Evolutionary conservation across 1,140 invertebrate species (phyloP), one percentile per base, ranked within the genome.

Genomic region (Drosophila ambigua): DNA sequence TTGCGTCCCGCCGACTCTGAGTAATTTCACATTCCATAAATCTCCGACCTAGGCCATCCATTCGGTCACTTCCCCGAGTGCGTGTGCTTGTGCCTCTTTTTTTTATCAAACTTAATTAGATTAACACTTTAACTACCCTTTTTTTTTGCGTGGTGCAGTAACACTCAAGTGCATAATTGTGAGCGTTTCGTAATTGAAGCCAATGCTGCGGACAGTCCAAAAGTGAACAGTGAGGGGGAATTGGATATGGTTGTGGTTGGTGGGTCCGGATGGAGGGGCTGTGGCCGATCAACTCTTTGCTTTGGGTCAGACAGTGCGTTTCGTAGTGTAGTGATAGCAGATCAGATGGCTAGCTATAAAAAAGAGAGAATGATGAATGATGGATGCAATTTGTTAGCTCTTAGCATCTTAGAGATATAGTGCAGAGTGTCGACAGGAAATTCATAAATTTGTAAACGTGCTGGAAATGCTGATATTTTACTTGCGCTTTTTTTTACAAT

Each of bases 81-180:
- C 45, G 46, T 26, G 6, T 48, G 31, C 44, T 46, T 9, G 23
- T 64, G n/a, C 28, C 58, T 15, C 28, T 48, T 39, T 39, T 57
- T 75, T 58, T 46, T 76, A 80, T 83, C 63, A 72, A 85, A 72
- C 28, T 84, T 80, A 84, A 84, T 84, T 84, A 58, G 67, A 84
- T 84, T 84, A 84, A 80, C 80, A 84, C 72, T 84, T 80, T 54
- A 31, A 55, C 43, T 72, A 58, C 39, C 48, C 23, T 41, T 41
- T 20, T 35, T 35, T 39, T 44, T 39, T 39, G 35, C 26, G 26
- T 28, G 26, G 26, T 28, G 5, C 28, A 72, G 60, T 55, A 35
- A 45, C 26, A 28, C 49, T 79, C 60, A 71, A 79, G 58, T 62
- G 64, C 79, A 85, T 80, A 84, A 84, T 80, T 83, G 79, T 73